Evolutionary conservation across 2,113 vertebrate species (phyloP).

Genomic region (Dascyllus trimaculatus): DNA sequence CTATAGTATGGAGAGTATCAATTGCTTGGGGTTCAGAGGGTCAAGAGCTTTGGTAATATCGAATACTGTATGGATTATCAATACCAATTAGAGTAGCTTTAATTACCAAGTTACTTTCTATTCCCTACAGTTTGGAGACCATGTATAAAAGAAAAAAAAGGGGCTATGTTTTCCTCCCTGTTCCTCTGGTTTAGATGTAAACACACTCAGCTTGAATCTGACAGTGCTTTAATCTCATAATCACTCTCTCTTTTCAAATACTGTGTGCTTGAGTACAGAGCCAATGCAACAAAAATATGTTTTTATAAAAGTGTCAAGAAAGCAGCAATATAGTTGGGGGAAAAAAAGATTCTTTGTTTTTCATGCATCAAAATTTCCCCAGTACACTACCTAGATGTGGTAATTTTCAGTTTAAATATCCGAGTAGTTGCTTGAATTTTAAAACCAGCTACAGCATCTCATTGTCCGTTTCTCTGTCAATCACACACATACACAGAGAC

Average conservation of each 20-base stretch:
- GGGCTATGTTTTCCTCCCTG: background rate
- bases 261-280: background rate
- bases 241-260: constrained; percentile 3
- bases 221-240: constrained; percentile 5
- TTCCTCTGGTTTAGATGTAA: background rate
- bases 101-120: background rate
- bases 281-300: background rate
- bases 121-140: background rate
- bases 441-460: background rate
- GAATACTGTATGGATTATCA: too few species aligned
- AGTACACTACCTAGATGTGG: background rate
- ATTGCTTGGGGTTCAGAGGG: too few species aligned
- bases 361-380: background rate
- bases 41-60: too few species aligned
- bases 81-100: constrained; percentile 5
- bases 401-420: background rate
- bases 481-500: constrained; percentile 6
- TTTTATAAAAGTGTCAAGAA: background rate
- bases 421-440: constrained; percentile 1
- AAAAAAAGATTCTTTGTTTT: background rate
- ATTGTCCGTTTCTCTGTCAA: background rate
- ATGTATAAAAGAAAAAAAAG: background rate
- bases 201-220: background rate
- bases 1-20: too few species aligned
- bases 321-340: background rate